A percentile compares a stretch with the other conserved stretches of the same genome.
phyloP scores from a whole-genome alignment of 2,797 vertebrate genomes.

The Anguilla anguilla region DNA sequence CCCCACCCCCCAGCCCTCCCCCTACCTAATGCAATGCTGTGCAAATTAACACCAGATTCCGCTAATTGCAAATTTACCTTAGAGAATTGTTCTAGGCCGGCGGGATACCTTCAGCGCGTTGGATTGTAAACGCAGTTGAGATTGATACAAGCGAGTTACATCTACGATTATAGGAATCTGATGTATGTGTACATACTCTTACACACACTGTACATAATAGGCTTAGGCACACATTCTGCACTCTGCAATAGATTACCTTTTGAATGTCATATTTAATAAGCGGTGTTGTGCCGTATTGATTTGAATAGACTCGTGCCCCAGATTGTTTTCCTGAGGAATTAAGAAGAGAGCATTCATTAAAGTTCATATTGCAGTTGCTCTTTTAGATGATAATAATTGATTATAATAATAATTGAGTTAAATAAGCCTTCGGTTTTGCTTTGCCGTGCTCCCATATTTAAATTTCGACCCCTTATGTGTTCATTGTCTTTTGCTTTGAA shows the following conservation, averaged over 20 bases:
- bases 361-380: constrained; percentile 49
- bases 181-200: neutral
- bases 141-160: constrained; percentile 6
- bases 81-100: constrained; percentile 17
- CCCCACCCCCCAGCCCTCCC: neutral
- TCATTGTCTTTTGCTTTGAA: neutral
- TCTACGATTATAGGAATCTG: neutral
- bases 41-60: constrained; percentile 32
- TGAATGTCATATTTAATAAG: constrained; percentile 15
- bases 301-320: constrained; percentile 37
- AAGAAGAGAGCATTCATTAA: constrained; percentile 45
- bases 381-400: constrained; percentile 36
- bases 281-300: constrained; percentile 41
- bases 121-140: neutral
- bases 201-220: neutral
- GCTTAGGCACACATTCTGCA: neutral
- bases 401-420: constrained; percentile 41
- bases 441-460: neutral
- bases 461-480: constrained; percentile 28
- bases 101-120: neutral
- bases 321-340: constrained; percentile 44
- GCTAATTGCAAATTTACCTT: constrained; percentile 30
- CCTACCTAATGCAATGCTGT: neutral
- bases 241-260: neutral
- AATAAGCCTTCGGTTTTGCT: constrained; percentile 47